phyloP scores from a whole-genome alignment of 2,113 vertebrate genomes.

The Megaleporinus macrocephalus region DNA sequence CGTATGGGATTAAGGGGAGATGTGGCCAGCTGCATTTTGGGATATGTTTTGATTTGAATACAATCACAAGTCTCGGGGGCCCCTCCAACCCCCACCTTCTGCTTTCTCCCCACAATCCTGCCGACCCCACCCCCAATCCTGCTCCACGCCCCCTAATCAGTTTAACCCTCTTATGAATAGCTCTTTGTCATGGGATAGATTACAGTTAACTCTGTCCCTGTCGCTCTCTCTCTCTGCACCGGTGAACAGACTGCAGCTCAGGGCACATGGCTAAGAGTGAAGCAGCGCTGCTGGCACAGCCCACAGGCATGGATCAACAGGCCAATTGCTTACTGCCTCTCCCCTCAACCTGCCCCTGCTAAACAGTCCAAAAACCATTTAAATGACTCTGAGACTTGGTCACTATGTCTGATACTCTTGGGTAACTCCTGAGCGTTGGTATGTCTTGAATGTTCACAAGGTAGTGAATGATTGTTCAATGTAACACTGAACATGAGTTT shows the following conservation, averaged over 20 bases:
- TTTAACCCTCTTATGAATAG: conserved; percentile 84
- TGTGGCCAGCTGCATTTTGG: conserved; percentile 76
- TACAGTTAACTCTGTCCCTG: conserved; percentile 79
- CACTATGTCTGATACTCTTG: background rate
- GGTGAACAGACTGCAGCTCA: conserved; percentile 36
- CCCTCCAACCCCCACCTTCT: conserved; percentile 31
- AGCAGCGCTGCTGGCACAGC: background rate
- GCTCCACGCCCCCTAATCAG: conserved; percentile 74
- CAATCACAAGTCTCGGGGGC: conserved; percentile 76
- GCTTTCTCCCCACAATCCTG: conserved; percentile 51
- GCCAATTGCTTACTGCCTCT: background rate
- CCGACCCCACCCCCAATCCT: conserved; percentile 64
- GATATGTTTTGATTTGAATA: conserved; percentile 85
- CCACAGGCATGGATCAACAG: conserved; percentile 12
- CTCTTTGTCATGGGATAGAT: conserved; percentile 82
- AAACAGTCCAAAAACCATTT: background rate
- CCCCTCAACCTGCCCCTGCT: background rate
- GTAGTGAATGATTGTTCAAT: conserved; percentile 34
- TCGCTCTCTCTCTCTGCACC: conserved; percentile 51
- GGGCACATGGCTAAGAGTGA: background rate
- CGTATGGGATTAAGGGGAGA: conserved; percentile 68
- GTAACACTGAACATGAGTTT: conserved; percentile 14
- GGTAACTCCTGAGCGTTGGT: conserved; percentile 17
- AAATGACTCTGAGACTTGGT: background rate
- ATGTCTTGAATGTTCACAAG: conserved; percentile 26